phyloP scores from a whole-genome alignment of 2,113 vertebrate species.

The Fulica atra region DNA sequence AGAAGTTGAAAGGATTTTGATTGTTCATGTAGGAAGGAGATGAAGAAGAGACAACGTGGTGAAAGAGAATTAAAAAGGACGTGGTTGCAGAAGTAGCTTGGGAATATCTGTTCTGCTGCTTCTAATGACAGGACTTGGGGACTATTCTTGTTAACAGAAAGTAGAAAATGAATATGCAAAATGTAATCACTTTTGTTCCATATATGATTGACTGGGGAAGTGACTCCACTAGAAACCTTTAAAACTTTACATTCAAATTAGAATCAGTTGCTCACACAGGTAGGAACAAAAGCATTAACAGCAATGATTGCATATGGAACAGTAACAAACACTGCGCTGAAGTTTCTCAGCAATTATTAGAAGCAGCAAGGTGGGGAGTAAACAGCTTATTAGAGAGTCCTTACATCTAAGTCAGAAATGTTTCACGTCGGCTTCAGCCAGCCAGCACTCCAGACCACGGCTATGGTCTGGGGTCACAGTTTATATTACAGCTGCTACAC shows the following conservation, averaged over 20 bases:
- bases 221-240: background rate
- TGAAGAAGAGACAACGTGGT: background rate
- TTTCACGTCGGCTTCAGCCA: background rate
- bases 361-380: background rate
- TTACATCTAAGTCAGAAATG: background rate
- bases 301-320: background rate
- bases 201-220: background rate
- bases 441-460: background rate
- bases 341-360: background rate
- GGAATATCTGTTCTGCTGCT: background rate
- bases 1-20: constrained; percentile 37
- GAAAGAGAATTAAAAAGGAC: background rate
- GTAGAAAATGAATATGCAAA: background rate
- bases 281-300: background rate
- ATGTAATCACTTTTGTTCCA: background rate
- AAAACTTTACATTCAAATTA: background rate
- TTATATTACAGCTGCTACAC: background rate
- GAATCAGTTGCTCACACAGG: background rate
- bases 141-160: background rate
- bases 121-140: background rate
- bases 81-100: background rate
- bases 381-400: background rate
- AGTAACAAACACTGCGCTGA: background rate
- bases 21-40: background rate
- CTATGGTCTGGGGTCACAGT: background rate